Evolutionary conservation across 2,888 invertebrate species (phyloP).

Genomic region (Melinaea menophilus): DNA sequence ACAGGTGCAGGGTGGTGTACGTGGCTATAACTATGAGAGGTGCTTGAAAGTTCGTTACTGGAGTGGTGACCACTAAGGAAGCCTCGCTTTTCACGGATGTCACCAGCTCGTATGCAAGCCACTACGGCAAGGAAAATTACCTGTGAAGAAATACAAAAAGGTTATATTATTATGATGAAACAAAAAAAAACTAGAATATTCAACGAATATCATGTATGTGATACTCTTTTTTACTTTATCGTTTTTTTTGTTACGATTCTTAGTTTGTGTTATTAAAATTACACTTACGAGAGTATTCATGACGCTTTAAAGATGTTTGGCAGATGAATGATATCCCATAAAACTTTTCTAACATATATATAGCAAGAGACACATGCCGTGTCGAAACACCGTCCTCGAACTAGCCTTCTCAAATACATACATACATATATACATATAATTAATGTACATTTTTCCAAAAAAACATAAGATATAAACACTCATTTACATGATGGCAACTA

Average conservation of each 20-base stretch:
- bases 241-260: too few relatives aligned
- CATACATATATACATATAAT: background rate
- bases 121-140: constrained; percentile 37
- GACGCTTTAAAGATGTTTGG: constrained; percentile 23
- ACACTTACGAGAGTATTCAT: constrained; percentile 55
- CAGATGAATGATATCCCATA: constrained; percentile 23
- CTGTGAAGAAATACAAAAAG: constrained; percentile 20
- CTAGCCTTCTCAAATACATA: constrained; percentile 10
- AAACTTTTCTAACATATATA: constrained; percentile 25
- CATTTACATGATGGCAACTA: constrained; percentile 6
- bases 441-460: constrained; percentile 23
- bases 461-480: background rate
- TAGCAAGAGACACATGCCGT: constrained; percentile 18
- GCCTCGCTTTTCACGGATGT: constrained; percentile 47
- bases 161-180: background rate
- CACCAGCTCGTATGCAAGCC: constrained; percentile 38
- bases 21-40: constrained; percentile 21
- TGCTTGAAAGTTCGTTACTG: constrained; percentile 14
- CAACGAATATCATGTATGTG: too few relatives aligned
- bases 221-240: too few relatives aligned
- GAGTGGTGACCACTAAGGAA: constrained; percentile 36
- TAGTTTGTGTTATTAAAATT: background rate
- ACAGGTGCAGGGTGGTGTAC: constrained; percentile 8
- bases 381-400: constrained; percentile 31
- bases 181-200: too few relatives aligned